Evolutionary conservation across 2,113 vertebrate genomes (phyloP), one percentile per base, ranked within the genome.

Genomic region (Mesitornis unicolor): DNA sequence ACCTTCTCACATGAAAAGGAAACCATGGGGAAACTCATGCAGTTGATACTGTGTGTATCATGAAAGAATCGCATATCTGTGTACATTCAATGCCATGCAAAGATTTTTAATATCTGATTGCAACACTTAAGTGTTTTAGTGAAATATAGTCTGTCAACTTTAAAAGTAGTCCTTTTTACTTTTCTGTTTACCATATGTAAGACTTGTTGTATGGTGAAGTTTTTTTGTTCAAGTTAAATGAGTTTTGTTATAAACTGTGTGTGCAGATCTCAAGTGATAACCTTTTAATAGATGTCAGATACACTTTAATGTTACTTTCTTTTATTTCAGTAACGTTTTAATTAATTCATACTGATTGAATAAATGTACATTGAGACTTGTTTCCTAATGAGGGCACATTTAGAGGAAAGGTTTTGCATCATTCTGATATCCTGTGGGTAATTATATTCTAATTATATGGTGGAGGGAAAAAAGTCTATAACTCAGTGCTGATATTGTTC

Each of bases 281-380:
- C 96, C 97, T 98, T 97, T 98, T 98, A 98, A 98, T 98, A 98
- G 97, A 98, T 98, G 98, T 98, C 98, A 98, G 96, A 97, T 98
- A 97, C 87, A 96, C 96, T 98, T 98, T 98, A 98, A 97, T 95
- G 97, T 97, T 98, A 96, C 93, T 91, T 93, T 97, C 97, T 97
- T 97, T 98, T 98, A 98, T 98, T 98, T 98, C 97, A 89, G 97
- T 98, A 98, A 98, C 97, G 94, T 98, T 98, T 98, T 98, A 98
- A 98, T 98, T 98, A 98, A 98, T 98, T 98, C 98, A 98, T 97
- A 98, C 97, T 98, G 98, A 98, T 98, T 98, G 98, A 98, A 98
- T 98, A 98, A 98, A 98, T 98, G 98, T 98, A 98, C 98, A 98
- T 97, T 98, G 98, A 98, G 98, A 98, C 97, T 98, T 98, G 98